These are phyloP conservation scores for Amblyornis subalaris DNA, from an alignment of 2,113 vertebrate genomes.

Conservation along the genomic window DNA sequence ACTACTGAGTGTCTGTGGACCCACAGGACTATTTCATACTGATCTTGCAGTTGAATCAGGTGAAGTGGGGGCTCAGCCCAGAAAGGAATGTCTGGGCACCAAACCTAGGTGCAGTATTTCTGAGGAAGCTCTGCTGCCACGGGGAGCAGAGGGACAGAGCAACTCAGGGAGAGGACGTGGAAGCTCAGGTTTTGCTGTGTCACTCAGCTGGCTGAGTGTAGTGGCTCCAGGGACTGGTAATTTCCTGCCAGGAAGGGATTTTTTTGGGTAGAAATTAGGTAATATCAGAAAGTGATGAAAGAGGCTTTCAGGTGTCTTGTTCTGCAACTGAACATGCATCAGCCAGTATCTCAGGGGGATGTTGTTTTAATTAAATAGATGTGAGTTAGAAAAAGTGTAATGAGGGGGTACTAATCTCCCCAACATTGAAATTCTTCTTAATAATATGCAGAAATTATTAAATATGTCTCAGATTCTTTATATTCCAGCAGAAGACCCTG, in stretches of 20 bases:
- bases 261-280: background rate
- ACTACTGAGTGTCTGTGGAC: background rate
- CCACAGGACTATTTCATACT: background rate
- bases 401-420: background rate
- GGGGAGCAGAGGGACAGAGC: background rate
- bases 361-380: background rate
- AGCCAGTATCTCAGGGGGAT: background rate
- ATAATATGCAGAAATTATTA: background rate
- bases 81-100: background rate
- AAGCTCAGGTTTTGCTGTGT: background rate
- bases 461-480: background rate
- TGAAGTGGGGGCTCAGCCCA: background rate
- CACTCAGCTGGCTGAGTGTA: background rate
- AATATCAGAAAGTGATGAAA: background rate
- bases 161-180: fast-evolving
- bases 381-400: background rate
- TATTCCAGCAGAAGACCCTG: background rate
- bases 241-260: background rate
- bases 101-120: background rate
- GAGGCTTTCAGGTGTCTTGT: background rate
- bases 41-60: background rate
- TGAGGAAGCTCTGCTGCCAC: background rate
- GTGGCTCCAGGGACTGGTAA: background rate
- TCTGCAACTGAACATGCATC: background rate
- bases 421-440: background rate